Percentiles rank a stretch among this genome's conserved stretches.
Conservation (phyloP, 92 coral and sea anemone species). For the Nematostella vectensis region DNA sequence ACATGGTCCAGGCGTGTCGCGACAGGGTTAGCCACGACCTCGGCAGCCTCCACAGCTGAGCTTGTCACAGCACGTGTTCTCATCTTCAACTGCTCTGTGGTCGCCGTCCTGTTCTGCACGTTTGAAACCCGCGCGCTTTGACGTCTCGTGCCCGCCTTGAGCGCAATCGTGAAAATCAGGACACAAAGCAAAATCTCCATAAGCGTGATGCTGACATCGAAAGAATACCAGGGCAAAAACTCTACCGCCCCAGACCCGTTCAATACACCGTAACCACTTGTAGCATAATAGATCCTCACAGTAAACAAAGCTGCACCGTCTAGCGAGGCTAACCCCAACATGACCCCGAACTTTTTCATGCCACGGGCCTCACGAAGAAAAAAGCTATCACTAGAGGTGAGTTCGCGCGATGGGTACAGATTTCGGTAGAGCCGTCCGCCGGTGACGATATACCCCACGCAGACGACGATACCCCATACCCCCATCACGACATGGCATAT, state of each 20-base stretch:
- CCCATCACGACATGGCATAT: slow-evolving; percentile 23
- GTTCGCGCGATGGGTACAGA: slow-evolving; percentile 48
- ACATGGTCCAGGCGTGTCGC: no score
- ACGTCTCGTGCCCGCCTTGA: slow-evolving; percentile 12
- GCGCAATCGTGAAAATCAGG: slow-evolving; percentile 36
- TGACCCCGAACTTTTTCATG: slow-evolving; percentile 13
- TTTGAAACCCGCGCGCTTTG: background rate
- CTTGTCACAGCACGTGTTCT: slow-evolving; percentile 1
- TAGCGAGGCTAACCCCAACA: slow-evolving; percentile 26
- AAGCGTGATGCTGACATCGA: slow-evolving; percentile 13
- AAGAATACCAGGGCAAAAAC: slow-evolving; percentile 41
- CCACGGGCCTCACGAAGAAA: slow-evolving; percentile 9
- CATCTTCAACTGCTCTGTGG: slow-evolving; percentile 5
- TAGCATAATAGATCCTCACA: slow-evolving; percentile 13
- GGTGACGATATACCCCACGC: slow-evolving; percentile 52
- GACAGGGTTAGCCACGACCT: no score
- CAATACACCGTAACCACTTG: slow-evolving; percentile 36
- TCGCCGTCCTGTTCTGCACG: background rate
- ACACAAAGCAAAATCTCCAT: slow-evolving; percentile 30
- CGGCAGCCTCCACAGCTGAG: background rate
- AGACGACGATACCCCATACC: slow-evolving; percentile 50
- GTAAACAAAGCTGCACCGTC: slow-evolving; percentile 26
- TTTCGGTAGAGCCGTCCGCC: slow-evolving; percentile 49
- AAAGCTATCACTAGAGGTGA: slow-evolving; percentile 1
- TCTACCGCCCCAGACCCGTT: background rate